Evolutionary conservation across 2,113 vertebrate species (phyloP).

Genomic region (Scartelaos histophorus): DNA sequence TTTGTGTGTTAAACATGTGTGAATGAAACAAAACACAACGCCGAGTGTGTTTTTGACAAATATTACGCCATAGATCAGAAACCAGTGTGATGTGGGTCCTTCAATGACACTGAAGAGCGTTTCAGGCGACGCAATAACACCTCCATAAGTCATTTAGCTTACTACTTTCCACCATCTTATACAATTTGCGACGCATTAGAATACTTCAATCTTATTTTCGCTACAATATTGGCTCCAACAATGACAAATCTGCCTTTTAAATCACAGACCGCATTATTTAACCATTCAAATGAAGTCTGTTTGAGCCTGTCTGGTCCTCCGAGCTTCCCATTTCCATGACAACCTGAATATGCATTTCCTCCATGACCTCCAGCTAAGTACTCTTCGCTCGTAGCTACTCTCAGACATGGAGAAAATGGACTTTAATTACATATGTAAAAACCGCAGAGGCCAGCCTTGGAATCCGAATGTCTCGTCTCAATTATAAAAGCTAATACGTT

Average conservation of each 20-base stretch:
- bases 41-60: no score
- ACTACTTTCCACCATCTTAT: no score
- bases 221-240: not conserved
- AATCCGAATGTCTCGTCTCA: constrained; percentile 49
- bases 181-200: not conserved
- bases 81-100: no score
- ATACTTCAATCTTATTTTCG: not conserved
- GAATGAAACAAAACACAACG: no score
- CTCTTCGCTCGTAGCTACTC: constrained; percentile 27
- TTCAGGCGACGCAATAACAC: no score
- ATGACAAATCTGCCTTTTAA: constrained; percentile 39
- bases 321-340: constrained; percentile 39
- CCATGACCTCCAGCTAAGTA: constrained; percentile 36
- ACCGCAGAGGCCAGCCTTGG: constrained; percentile 38
- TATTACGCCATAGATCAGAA: no score
- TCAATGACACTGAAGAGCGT: no score
- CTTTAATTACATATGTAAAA: constrained; percentile 33
- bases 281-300: constrained; percentile 39
- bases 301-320: constrained; percentile 14
- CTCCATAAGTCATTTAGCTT: no score
- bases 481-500: constrained; percentile 57
- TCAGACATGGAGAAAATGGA: constrained; percentile 30
- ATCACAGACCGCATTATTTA: constrained; percentile 37
- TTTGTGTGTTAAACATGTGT: no score
- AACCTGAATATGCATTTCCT: constrained; percentile 57